Conservation (phyloP, 2,797 vertebrate species). For the Halcyon badia region DNA sequence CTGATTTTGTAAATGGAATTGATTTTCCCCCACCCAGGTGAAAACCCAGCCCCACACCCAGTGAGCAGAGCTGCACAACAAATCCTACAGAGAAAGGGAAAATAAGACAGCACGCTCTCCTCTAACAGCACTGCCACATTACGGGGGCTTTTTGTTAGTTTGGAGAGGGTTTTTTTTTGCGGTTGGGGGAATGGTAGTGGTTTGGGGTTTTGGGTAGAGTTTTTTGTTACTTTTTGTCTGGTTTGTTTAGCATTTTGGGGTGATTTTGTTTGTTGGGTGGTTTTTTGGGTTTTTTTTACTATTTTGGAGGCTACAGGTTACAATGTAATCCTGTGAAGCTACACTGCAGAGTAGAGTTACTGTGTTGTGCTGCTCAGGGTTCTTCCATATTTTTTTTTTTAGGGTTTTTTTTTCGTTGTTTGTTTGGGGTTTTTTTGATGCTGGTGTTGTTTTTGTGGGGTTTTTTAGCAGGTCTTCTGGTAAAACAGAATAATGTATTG, state of each 20-base stretch:
- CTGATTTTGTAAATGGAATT: neutral
- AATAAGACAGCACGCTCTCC: neutral
- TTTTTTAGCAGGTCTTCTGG: neutral
- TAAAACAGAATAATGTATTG: neutral
- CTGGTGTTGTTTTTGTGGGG: no score
- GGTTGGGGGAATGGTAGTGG: neutral
- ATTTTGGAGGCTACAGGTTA: neutral
- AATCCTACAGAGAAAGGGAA: neutral
- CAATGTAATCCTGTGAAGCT: neutral
- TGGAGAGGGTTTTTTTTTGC: neutral
- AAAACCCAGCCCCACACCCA: neutral
- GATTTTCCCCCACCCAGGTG: neutral
- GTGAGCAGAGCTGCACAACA: neutral
- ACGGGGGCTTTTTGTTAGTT: rapidly evolving
- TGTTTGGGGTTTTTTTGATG: no score
- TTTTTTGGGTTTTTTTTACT: neutral
- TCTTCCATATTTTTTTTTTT: neutral
- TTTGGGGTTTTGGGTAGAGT: neutral
- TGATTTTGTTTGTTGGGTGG: neutral
- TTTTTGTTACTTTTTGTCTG: neutral
- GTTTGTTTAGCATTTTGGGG: neutral
- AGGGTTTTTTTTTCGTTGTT: no score
- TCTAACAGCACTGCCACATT: neutral
- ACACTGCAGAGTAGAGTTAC: neutral
- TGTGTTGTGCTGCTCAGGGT: neutral